Evolutionary conservation across 37 sponge, comb jelly and placozoan species (phyloP), one percentile per base, ranked within the genome.

Genomic region (Beroe ovata): DNA sequence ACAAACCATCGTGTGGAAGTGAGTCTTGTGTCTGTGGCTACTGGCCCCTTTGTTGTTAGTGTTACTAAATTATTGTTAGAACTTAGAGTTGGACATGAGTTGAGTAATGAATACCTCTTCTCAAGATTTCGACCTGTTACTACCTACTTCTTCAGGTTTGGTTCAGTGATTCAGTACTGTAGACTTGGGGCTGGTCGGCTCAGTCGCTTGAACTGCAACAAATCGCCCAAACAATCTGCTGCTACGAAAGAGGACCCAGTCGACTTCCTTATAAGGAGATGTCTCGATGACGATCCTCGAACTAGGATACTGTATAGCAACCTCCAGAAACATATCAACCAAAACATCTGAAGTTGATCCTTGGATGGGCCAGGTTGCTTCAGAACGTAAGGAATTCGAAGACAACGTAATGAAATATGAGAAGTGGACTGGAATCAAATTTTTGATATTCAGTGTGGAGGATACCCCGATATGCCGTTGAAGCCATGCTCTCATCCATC

Each of bases 1-100:
- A 1, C 84, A 77, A 26, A 77, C 84, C 47, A 30, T 77, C 41
- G 84, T 77, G 6, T 77, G 84, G 84, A 77, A 42, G 84, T 77
- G n/a, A 77, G 84, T 42, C 21, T 41, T 77, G 54, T 47, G 11
- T 47, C 11, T n/a, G n/a, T n/a, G n/a, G n/a, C n/a, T n/a, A n/a
- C n/a, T n/a, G n/a, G n/a, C n/a, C n/a, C n/a, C n/a, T n/a, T n/a
- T n/a, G n/a, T n/a, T n/a, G n/a, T n/a, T n/a, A n/a, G n/a, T n/a
- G n/a, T n/a, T n/a, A n/a, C n/a, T n/a, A n/a, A n/a, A n/a, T n/a
- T n/a, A n/a, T n/a, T n/a, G n/a, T n/a, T n/a, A n/a, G n/a, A n/a
- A n/a, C n/a, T n/a, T n/a, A n/a, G n/a, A n/a, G n/a, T n/a, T n/a
- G n/a, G n/a, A n/a, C n/a, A n/a, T n/a, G n/a, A n/a, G n/a, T n/a